A percentile compares a stretch with the other conserved stretches of the same genome.
phyloP scores from a whole-genome alignment of 2,797 vertebrate genomes.

The Aselliscus stoliczkanus region DNA sequence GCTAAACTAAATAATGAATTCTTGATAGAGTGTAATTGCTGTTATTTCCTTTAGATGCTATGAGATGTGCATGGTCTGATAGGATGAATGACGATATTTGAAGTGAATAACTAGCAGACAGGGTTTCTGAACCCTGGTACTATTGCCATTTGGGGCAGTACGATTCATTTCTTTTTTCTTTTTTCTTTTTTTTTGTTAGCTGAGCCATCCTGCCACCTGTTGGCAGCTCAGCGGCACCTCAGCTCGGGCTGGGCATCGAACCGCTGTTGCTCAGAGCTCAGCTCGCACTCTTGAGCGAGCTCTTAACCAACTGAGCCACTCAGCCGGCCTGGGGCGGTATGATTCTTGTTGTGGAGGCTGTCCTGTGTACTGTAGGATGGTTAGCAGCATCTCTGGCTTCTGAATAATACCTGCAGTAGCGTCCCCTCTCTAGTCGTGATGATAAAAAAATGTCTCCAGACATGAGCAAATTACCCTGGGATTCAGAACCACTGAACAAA shows the following conservation, averaged over 20 bases:
- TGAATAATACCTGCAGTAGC: neutral
- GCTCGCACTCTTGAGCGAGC: too few relatives aligned
- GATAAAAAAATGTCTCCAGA: neutral
- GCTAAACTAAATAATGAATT: neutral
- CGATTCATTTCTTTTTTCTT: too few relatives aligned
- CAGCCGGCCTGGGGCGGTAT: too few relatives aligned
- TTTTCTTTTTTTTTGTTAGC: too few relatives aligned
- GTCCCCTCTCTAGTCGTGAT: neutral
- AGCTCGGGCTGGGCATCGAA: too few relatives aligned
- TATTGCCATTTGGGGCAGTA: neutral
- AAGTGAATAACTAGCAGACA: neutral
- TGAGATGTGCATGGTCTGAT: neutral
- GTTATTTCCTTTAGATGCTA: neutral
- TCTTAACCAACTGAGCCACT: too few relatives aligned
- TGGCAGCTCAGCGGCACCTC: too few relatives aligned
- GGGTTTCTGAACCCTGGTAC: neutral
- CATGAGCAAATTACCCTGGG: neutral
- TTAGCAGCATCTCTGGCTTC: neutral
- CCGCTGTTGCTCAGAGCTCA: too few relatives aligned
- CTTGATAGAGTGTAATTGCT: neutral
- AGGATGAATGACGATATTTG: neutral
- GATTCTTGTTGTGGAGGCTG: neutral
- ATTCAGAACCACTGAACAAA: neutral
- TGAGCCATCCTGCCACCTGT: too few relatives aligned
- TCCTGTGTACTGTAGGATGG: too few relatives aligned